Conservation (phyloP, 2,113 vertebrate species). For the Petaurus breviceps region DNA sequence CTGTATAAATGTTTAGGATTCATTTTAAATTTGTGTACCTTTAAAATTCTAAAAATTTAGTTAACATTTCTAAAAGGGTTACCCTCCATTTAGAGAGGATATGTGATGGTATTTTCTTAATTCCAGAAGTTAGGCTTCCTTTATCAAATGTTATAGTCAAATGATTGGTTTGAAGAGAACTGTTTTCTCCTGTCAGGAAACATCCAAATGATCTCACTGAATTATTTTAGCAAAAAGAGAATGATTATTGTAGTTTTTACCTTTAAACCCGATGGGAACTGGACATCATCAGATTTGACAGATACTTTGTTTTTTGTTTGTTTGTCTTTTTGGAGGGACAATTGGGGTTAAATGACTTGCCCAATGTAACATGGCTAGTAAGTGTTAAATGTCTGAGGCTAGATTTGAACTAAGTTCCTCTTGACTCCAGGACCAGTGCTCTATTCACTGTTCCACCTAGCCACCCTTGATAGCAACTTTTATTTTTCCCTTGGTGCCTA, state of each 20-base stretch:
- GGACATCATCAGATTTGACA: not conserved
- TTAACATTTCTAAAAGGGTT: conserved; percentile 62
- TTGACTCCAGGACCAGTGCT: too few relatives aligned
- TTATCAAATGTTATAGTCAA: not conserved
- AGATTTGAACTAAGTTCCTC: too few relatives aligned
- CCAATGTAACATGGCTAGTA: too few relatives aligned
- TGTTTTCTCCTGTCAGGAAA: not conserved
- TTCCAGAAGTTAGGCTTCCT: not conserved
- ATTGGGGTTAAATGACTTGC: too few relatives aligned
- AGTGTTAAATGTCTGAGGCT: too few relatives aligned
- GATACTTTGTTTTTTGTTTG: not conserved
- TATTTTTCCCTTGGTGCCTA: not conserved
- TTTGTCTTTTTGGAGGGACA: too few relatives aligned
- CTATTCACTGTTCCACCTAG: too few relatives aligned
- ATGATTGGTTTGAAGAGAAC: not conserved
- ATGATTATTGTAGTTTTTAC: not conserved
- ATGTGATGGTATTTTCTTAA: conserved; percentile 73
- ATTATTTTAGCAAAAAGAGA: not conserved
- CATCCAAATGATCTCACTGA: not conserved
- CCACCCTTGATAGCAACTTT: not conserved
- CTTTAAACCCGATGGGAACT: not conserved
- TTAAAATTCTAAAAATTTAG: conserved; percentile 66
- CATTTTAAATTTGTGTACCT: conserved; percentile 60
- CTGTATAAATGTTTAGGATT: conserved; percentile 49
- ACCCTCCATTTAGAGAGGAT: conserved; percentile 45